Conservation (phyloP, 2,113 vertebrate species). For the Laterallus jamaicensis region DNA sequence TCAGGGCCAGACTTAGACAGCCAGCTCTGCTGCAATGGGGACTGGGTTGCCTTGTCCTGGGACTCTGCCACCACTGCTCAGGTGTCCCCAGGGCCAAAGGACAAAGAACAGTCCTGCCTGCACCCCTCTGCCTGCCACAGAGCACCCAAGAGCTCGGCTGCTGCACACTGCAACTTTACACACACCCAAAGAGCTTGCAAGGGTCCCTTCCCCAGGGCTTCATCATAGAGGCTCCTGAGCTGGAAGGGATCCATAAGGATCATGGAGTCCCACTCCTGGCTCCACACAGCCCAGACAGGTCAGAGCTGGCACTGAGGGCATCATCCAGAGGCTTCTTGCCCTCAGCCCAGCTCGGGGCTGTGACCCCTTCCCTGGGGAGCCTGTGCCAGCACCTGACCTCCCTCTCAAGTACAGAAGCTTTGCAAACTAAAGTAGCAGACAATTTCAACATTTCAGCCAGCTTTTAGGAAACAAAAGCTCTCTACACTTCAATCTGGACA, state of each 20-base stretch:
- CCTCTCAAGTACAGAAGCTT: neutral
- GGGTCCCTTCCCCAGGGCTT: neutral
- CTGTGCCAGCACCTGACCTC: neutral
- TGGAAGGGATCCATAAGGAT: no score
- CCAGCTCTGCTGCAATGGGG: neutral
- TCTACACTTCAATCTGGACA: neutral
- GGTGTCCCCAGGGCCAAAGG: neutral
- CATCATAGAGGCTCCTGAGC: no score
- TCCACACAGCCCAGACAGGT: no score
- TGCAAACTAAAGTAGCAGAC: neutral
- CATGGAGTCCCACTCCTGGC: no score
- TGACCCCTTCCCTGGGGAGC: neutral
- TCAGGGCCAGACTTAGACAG: fast-evolving
- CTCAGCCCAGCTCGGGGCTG: neutral
- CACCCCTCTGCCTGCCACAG: neutral
- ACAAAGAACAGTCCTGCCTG: neutral
- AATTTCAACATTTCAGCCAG: neutral
- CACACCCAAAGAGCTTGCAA: neutral
- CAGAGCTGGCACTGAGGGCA: no score
- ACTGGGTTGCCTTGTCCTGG: neutral
- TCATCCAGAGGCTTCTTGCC: no score
- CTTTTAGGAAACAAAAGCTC: neutral
- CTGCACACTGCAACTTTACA: fast-evolving
- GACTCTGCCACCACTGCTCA: neutral
- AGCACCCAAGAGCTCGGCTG: neutral